Percentiles rank a stretch among this genome's conserved stretches.
phyloP scores from a whole-genome alignment of 92 coral and sea anemone species.

The Pocillopora meandrina region DNA sequence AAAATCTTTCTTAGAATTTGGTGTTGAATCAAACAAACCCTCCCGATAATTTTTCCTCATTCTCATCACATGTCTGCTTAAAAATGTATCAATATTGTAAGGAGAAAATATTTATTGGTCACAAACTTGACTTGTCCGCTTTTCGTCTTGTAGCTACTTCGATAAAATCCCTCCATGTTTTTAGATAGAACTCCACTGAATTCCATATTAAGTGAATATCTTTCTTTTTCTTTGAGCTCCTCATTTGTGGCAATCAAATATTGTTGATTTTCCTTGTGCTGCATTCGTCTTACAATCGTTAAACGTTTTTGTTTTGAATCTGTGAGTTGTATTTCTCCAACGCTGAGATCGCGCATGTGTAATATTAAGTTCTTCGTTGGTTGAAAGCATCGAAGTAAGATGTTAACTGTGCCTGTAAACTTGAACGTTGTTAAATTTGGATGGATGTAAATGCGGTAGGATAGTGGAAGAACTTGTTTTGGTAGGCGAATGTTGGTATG shows the following conservation, averaged over 20 bases:
- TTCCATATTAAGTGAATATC: constrained; percentile 54
- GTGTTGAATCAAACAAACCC: no score
- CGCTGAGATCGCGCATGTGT: constrained; percentile 64
- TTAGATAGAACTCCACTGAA: constrained; percentile 58
- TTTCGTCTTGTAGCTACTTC: constrained; percentile 60
- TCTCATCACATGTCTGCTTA: no score
- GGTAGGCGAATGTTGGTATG: constrained; percentile 78
- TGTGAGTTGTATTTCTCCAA: constrained; percentile 40
- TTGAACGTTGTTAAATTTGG: constrained; percentile 76
- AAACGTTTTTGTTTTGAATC: constrained; percentile 40
- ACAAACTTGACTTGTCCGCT: constrained; percentile 60
- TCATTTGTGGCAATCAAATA: constrained; percentile 37
- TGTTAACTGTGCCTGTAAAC: constrained; percentile 68
- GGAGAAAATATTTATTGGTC: no score
- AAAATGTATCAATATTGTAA: no score
- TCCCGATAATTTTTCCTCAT: no score
- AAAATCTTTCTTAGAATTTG: no score
- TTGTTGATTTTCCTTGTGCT: constrained; percentile 46
- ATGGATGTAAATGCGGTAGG: constrained; percentile 64
- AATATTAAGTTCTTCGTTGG: constrained; percentile 67
- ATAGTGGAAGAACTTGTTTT: constrained; percentile 65
- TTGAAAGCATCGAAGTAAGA: constrained; percentile 57
- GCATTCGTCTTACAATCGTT: constrained; percentile 37
- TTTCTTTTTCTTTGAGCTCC: constrained; percentile 39
- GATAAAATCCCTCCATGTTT: constrained; percentile 71